Percentiles rank a stretch among this genome's conserved stretches.
phyloP scores from a whole-genome alignment of 2,888 invertebrate species.

The Tenthredo livida region DNA sequence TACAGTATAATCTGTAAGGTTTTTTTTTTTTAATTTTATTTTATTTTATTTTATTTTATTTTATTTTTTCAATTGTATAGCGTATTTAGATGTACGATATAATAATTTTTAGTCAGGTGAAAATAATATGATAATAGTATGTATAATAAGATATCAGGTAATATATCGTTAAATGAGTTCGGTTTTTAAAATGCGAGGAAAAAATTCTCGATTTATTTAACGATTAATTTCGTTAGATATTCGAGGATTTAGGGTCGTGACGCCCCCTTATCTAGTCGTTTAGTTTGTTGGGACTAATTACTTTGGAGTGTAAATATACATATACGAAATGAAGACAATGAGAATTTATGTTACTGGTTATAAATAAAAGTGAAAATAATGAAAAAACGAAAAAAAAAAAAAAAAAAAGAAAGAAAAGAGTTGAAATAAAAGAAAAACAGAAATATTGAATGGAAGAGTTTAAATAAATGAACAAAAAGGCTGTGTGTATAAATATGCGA shows the following conservation, averaged over 20 bases:
- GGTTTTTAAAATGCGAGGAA: constrained; percentile 18
- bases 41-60: background rate
- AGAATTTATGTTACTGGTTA: background rate
- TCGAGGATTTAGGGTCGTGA: constrained; percentile 24
- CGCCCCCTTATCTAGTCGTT: constrained; percentile 49
- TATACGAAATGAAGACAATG: background rate
- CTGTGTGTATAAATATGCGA: constrained; percentile 40
- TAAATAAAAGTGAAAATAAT: constrained; percentile 1
- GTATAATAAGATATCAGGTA: constrained; percentile 35
- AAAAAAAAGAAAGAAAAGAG: background rate
- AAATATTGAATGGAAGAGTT: constrained; percentile 21
- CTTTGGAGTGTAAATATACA: constrained; percentile 28
- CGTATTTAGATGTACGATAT: constrained; percentile 37
- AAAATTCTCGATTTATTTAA: background rate
- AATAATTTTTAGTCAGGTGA: constrained; percentile 24
- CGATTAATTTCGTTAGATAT: background rate
- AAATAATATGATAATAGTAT: background rate
- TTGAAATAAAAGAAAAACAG: background rate
- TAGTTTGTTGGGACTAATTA: constrained; percentile 50
- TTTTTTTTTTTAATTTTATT: background rate
- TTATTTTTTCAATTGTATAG: constrained; percentile 5
- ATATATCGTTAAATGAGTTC: constrained; percentile 24
- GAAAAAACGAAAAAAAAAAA: background rate
- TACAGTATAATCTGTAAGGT: background rate
- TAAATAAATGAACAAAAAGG: constrained; percentile 37